phyloP scores from a whole-genome alignment of 2,888 invertebrate genomes.

The Dolichomitus sp. region DNA sequence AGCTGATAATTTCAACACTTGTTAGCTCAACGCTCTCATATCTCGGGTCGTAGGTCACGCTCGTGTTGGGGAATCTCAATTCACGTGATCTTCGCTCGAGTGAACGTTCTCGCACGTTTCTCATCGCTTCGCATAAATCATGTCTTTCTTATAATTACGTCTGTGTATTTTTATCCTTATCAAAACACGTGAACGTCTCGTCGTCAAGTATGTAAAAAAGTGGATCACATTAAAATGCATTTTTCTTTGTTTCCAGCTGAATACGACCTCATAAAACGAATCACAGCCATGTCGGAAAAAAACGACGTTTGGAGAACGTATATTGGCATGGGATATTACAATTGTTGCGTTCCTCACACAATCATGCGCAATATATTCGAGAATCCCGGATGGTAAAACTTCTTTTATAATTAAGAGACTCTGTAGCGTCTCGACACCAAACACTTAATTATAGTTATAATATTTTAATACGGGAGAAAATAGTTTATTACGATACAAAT shows the following conservation, averaged over 20 bases:
- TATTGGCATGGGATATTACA: slow-evolving; percentile 99
- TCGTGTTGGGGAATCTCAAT: slow-evolving; percentile 71
- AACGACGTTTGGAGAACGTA: slow-evolving; percentile 98
- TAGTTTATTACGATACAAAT: no score
- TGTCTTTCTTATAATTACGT: slow-evolving; percentile 4
- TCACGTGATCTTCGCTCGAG: slow-evolving; percentile 75
- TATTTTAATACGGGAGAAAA: no score
- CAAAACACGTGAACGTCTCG: no score
- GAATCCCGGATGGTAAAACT: slow-evolving; percentile 98
- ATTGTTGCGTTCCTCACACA: slow-evolving; percentile 98
- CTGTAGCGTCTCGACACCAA: slow-evolving; percentile 8
- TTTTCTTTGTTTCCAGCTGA: slow-evolving; percentile 90
- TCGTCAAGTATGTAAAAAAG: no score
- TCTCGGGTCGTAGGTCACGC: slow-evolving; percentile 76
- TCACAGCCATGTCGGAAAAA: slow-evolving; percentile 92
- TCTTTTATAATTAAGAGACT: background rate
- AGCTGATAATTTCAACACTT: slow-evolving; percentile 40
- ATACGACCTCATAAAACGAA: slow-evolving; percentile 94
- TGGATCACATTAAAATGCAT: no score
- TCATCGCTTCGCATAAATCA: slow-evolving; percentile 34
- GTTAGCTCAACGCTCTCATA: slow-evolving; percentile 55
- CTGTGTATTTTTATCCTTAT: slow-evolving; percentile 7
- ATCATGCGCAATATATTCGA: slow-evolving; percentile 99
- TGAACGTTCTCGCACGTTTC: slow-evolving; percentile 59
- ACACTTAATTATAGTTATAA: background rate